Evolutionary conservation across 2,888 invertebrate species (phyloP).

Genomic region (Lochmaea crataegi): DNA sequence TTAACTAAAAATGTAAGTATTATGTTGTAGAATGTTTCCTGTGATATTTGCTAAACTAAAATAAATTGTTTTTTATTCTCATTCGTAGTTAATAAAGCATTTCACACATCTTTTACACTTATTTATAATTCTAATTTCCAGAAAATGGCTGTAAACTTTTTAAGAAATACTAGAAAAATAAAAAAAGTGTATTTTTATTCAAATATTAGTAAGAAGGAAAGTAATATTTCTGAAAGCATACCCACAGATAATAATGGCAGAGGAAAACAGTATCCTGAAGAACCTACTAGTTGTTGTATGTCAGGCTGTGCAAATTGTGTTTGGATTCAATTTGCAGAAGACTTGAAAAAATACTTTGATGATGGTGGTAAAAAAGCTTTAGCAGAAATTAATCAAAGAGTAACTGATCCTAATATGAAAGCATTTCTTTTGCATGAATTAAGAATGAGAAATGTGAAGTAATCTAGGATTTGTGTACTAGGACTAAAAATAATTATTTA

Average conservation of each 20-base stretch:
- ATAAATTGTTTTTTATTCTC: neutral
- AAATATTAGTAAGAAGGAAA: neutral
- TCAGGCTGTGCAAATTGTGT: conserved; percentile 95
- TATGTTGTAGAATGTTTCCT: no score
- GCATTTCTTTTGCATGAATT: conserved; percentile 86
- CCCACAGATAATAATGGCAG: neutral
- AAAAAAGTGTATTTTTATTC: conserved; percentile 1
- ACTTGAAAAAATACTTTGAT: conserved; percentile 69
- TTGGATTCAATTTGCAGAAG: conserved; percentile 90
- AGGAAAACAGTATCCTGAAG: conserved; percentile 67
- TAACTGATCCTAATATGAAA: conserved; percentile 84
- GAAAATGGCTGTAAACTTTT: conserved; percentile 1
- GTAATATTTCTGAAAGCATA: neutral
- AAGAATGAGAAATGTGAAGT: conserved; percentile 60
- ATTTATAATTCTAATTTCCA: conserved; percentile 2
- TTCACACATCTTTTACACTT: neutral
- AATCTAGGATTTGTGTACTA: conserved; percentile 3
- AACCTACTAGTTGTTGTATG: conserved; percentile 90
- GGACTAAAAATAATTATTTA: no score
- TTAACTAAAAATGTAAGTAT: no score
- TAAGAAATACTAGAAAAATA: neutral
- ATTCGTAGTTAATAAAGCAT: neutral
- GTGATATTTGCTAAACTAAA: no score
- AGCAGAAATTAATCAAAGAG: conserved; percentile 78
- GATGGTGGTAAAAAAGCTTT: conserved; percentile 77